Evolutionary conservation across 2,888 invertebrate genomes (phyloP), one percentile per base, ranked within the genome.

Genomic region (Diaprepes abbreviatus): DNA sequence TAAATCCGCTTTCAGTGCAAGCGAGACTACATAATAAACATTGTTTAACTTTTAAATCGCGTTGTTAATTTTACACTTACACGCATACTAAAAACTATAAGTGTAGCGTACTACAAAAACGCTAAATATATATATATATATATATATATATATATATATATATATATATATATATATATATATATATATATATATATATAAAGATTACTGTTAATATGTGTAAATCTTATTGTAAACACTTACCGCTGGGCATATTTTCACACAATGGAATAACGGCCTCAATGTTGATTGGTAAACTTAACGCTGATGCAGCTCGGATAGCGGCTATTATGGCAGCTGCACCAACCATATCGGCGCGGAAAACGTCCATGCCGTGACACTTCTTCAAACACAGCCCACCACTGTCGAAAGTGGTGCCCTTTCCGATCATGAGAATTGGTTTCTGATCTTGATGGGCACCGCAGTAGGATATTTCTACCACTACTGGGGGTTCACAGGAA

Each of bases 401-500:
- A 63, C 82, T 81, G 72, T 89, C 90, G 77, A 88, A 90, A 0
- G 90, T 90, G 76, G 89, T 85, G 4, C 90, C 90, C 77, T 90
- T 89, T 43, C 92, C 92, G 3, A 89, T 89, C 66, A 92, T 79
- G 24, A 91, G 87, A 60, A 92, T 84, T 2, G 90, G 89, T 73
- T 89, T 88, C 33, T 82, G 80, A 43, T 82, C 80, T 6, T 78
- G 76, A 3, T 83, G 81, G 3, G 84, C 87, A 10, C 87, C 87
- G 70, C 85, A 85, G 82, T 91, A 92, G 9, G 79, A 79, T 72
- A 90, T 86, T 82, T 93, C 91, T 24, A 93, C 82, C 74, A 92
- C 87, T 52, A 89, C 80, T 1, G 92, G 91, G 45, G 89, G 87
- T 78, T 89, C 88, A 76, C 87, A 89, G 3, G 92, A 90, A 50